Base-by-base conservation (phyloP, 2,113 vertebrate species). In the Scartelaos histophorus region DNA sequence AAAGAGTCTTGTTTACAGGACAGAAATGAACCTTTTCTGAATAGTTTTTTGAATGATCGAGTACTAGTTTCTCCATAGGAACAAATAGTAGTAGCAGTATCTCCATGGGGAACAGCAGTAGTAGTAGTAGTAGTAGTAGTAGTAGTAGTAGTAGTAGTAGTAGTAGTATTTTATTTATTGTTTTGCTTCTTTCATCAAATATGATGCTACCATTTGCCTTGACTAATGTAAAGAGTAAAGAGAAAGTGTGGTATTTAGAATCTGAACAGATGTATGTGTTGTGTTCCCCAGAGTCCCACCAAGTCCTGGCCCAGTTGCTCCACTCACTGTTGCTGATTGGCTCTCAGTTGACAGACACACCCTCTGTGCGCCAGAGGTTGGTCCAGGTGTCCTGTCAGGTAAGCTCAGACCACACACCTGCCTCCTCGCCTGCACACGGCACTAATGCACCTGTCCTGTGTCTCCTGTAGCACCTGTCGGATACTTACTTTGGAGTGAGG, bases 341-440 rank as follows among this genome's bases (percentile, higher is more conserved):
- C 11, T 91, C 91, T 3, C 97, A 98, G 21, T 95, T 97, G 2
- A 90, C 94, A 6, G 95, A 98, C 17, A 96, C 86, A 76, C 87
- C 85, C 0, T 70, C 93, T 3, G 88, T 96, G 68, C 93, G 95
- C 72, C 91, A 93, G 83, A 93, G 94, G 67, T 90, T 99, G 69
- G 91, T 96, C 0, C 96, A 98, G 22, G 93, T 99, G 61, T 97
- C 96, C 16, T 98, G 94, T 92, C 98, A 98, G 98, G 97, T 98
- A 88, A 79, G 45, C 29, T 9, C 54, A 54, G 29, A 46, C 35
- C 53, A 61, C 35, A 60, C 51, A 22, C 22, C 10, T 9, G n/a
- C 21, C n/a, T 38, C 29, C 11, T 47, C 24, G 0, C 34, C 25
- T 34, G 24, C 35, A 43, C n/a, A 22, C 34, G n/a, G 16, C 5